A percentile compares a stretch with the other conserved stretches of the same genome.
These are phyloP conservation scores for Spizaetus ornatus DNA, from an alignment of 2,113 vertebrate genomes.

Conservation along the genomic window DNA sequence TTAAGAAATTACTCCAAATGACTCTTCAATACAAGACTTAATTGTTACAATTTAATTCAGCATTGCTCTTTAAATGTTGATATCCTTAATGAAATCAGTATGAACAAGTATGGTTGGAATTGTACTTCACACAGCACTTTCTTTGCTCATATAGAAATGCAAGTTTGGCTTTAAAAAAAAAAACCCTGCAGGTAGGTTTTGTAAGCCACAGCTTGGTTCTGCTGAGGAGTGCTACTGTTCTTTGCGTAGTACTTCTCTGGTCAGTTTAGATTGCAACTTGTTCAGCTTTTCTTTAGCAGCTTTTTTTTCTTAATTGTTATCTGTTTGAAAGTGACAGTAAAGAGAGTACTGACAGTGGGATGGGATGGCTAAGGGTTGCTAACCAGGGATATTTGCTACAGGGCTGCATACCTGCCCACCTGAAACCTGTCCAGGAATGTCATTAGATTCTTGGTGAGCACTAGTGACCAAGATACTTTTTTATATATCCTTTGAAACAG, in stretches of 20 bases:
- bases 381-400: not conserved
- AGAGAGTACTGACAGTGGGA: not conserved
- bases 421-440: not conserved
- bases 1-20: not conserved
- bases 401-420: not conserved
- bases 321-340: not conserved
- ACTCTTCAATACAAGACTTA: not conserved
- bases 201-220: not conserved
- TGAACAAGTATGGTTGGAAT: not conserved
- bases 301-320: not conserved
- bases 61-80: not conserved
- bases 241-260: not conserved
- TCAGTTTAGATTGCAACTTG: not conserved
- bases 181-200: too few species aligned
- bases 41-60: not conserved
- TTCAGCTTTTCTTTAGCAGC: not conserved
- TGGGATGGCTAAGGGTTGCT: not conserved
- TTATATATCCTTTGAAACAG: not conserved
- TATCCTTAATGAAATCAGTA: not conserved
- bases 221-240: not conserved
- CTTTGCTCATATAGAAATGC: not conserved
- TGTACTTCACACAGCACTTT: not conserved
- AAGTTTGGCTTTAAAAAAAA: not conserved
- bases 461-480: not conserved
- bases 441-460: not conserved